These are phyloP conservation scores for Athalia cordata DNA, from an alignment of 2,888 invertebrate genomes.

Conservation along the genomic window DNA sequence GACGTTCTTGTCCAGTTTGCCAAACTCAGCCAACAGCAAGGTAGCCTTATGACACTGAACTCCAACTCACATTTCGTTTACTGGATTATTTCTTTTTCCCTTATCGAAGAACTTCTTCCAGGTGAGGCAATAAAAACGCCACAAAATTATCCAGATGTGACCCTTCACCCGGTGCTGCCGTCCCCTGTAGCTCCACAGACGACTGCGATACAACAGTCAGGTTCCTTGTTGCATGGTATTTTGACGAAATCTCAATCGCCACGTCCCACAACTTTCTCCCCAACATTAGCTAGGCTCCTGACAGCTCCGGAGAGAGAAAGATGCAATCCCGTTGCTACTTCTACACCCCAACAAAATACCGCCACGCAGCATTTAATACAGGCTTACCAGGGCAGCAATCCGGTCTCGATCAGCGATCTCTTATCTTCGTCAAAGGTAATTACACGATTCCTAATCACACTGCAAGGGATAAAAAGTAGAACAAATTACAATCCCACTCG, in stretches of 20 bases:
- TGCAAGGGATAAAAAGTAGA: background rate
- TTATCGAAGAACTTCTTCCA: conserved; percentile 54
- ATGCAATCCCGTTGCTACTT: conserved; percentile 60
- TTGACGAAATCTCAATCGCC: conserved; percentile 79
- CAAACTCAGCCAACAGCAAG: conserved; percentile 75
- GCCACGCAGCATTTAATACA: conserved; percentile 68
- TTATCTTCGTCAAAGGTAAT: conserved; percentile 75
- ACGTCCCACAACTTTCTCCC: conserved; percentile 83
- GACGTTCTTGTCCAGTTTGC: conserved; percentile 87
- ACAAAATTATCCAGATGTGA: conserved; percentile 86
- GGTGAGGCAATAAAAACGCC: conserved; percentile 75
- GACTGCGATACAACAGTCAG: conserved; percentile 75
- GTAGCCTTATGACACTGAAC: conserved; percentile 50
- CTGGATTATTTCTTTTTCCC: conserved; percentile 43
- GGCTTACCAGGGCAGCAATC: conserved; percentile 68
- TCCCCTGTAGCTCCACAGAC: conserved; percentile 68
- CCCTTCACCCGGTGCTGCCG: conserved; percentile 82
- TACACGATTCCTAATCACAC: background rate
- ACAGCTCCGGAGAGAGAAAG: conserved; percentile 78
- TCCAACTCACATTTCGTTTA: conserved; percentile 47
- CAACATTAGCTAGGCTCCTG: conserved; percentile 86
- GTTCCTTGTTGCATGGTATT: conserved; percentile 85
- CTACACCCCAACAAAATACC: conserved; percentile 60
- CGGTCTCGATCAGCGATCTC: conserved; percentile 75
- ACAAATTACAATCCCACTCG: background rate